phyloP scores from a whole-genome alignment of 2,888 invertebrate genomes.

The Melanotus villosus region DNA sequence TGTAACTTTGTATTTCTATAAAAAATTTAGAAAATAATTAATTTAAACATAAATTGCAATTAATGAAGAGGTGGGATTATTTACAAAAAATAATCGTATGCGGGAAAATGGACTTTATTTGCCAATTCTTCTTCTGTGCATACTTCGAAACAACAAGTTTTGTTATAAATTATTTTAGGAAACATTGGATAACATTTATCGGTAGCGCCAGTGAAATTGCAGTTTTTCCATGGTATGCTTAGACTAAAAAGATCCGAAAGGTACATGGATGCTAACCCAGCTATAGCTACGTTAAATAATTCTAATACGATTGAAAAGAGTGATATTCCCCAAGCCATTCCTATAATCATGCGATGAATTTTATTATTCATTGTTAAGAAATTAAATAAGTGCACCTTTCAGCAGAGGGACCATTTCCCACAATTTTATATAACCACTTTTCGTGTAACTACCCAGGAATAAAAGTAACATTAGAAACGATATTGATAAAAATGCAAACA shows the following conservation, averaged over 20 bases:
- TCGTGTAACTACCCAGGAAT: conserved; percentile 22
- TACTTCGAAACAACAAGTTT: background rate
- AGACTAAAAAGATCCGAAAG: background rate
- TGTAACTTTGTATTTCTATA: background rate
- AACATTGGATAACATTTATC: background rate
- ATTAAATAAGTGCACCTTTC: conserved; percentile 8
- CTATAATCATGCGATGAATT: background rate
- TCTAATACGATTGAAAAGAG: conserved; percentile 9
- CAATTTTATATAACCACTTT: conserved; percentile 19
- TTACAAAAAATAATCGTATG: conserved; percentile 25
- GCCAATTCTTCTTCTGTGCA: background rate
- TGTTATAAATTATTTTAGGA: background rate
- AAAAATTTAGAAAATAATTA: no score
- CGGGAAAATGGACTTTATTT: conserved; percentile 4
- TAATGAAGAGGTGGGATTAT: no score
- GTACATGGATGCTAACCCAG: conserved; percentile 12
- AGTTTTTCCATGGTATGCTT: conserved; percentile 18
- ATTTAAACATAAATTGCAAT: no score
- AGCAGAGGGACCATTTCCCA: conserved; percentile 27
- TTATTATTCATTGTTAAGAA: background rate
- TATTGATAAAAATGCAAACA: background rate
- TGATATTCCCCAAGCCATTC: conserved; percentile 15
- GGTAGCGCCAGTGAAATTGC: conserved; percentile 12
- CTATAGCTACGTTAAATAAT: conserved; percentile 5
- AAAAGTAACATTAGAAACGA: background rate